Evolutionary conservation across 2,797 vertebrate species (phyloP).

Genomic region (Phalloptychus januarius): DNA sequence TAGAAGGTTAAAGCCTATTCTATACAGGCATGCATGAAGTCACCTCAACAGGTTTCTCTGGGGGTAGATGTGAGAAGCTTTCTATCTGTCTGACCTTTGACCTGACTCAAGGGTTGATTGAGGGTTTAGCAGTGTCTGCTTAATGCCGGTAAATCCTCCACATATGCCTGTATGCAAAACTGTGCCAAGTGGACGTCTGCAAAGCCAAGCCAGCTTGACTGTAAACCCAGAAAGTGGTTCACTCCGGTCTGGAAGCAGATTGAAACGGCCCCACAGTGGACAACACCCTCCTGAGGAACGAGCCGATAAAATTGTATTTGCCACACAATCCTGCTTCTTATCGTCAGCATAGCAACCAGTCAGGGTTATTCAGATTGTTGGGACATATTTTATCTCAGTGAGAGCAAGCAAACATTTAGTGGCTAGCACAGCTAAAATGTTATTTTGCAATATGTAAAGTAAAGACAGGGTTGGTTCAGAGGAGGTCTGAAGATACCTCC

Average conservation of each 20-base stretch:
- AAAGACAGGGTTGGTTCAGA: not conserved
- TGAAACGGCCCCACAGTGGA: not conserved
- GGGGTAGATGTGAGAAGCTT: conserved; percentile 38
- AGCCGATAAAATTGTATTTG: not conserved
- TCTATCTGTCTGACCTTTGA: conserved; percentile 62
- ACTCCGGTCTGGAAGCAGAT: not conserved
- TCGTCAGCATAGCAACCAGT: not conserved
- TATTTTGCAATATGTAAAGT: not conserved
- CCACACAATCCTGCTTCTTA: not conserved
- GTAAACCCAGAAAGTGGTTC: conserved; percentile 31
- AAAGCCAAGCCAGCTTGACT: conserved; percentile 57
- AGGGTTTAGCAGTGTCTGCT: conserved; percentile 63
- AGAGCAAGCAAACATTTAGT: not conserved
- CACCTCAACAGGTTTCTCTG: conserved; percentile 5
- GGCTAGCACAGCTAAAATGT: not conserved
- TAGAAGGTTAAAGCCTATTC: conserved; percentile 59
- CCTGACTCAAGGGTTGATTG: conserved; percentile 47
- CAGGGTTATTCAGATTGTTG: not conserved
- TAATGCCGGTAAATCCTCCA: conserved; percentile 77
- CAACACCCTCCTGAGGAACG: not conserved
- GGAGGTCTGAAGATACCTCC: conserved; percentile 77
- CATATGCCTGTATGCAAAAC: conserved; percentile 53
- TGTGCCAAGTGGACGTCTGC: conserved; percentile 45
- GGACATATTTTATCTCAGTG: not conserved
- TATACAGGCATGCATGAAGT: conserved; percentile 21